phyloP scores from a whole-genome alignment of 2,113 vertebrate genomes.

The Thryonomys swinderianus region DNA sequence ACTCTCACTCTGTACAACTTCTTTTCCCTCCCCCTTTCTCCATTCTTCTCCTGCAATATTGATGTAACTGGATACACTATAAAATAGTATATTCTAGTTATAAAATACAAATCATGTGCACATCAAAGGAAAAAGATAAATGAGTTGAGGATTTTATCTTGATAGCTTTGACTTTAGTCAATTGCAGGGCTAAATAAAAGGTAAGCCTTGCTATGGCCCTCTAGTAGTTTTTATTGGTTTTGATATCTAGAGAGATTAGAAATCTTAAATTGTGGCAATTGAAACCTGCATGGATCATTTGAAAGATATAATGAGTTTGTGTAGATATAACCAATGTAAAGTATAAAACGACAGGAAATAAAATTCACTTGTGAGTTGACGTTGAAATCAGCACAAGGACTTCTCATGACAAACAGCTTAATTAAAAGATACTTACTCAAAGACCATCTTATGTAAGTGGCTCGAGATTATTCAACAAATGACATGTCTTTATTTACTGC shows the following conservation, averaged over 20 bases:
- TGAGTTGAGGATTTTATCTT: neutral
- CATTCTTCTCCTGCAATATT: neutral
- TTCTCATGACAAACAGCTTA: constrained; percentile 5
- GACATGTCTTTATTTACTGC: neutral
- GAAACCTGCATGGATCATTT: constrained; percentile 82
- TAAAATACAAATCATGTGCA: neutral
- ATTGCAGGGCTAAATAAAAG: neutral
- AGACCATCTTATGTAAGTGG: neutral
- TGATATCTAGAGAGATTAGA: constrained; percentile 70
- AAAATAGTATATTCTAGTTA: neutral
- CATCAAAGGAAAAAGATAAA: neutral
- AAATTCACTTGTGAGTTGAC: constrained; percentile 66
- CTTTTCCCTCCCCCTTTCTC: no score
- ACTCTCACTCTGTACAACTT: no score
- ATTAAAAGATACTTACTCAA: constrained; percentile 3
- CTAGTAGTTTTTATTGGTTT: constrained; percentile 37
- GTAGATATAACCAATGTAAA: constrained; percentile 80
- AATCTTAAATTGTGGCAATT: constrained; percentile 78
- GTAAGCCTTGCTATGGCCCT: neutral
- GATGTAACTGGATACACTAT: neutral
- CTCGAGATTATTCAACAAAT: neutral
- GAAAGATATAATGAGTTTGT: constrained; percentile 83
- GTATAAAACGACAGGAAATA: constrained; percentile 72
- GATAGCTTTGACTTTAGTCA: neutral
- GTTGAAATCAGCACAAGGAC: constrained; percentile 31